Evolutionary conservation across 2,797 vertebrate species (phyloP).

Genomic region (Dermochelys coriacea): DNA sequence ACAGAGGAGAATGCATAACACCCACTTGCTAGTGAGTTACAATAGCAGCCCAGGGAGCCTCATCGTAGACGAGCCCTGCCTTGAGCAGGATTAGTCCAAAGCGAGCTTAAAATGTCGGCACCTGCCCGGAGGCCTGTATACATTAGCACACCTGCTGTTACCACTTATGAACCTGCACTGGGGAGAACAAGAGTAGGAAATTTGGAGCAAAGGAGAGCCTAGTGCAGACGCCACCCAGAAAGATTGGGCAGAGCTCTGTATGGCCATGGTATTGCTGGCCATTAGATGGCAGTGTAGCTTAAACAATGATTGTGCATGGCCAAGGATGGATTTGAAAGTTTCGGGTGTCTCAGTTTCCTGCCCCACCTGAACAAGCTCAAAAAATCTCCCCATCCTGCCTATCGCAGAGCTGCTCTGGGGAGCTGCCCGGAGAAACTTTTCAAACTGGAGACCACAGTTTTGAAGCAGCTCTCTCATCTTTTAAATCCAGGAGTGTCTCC

Average conservation of each 20-base stretch:
- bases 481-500: not conserved
- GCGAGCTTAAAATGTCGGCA: not conserved
- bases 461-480: not conserved
- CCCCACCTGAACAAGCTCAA: not conserved
- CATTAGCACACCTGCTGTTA: not conserved
- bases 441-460: not conserved
- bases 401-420: not conserved
- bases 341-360: not conserved
- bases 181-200: not conserved
- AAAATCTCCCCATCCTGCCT: not conserved
- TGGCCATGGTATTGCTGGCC: not conserved
- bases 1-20: not conserved
- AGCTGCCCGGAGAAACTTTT: not conserved
- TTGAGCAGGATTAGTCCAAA: not conserved
- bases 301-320: not conserved
- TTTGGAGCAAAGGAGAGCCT: not conserved
- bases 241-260: not conserved
- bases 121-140: not conserved
- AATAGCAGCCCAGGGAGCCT: not conserved
- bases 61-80: not conserved
- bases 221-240: not conserved
- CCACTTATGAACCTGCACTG: not conserved
- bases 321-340: accelerated
- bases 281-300: constrained; percentile 54
- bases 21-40: not conserved